Percentiles rank a stretch among this genome's conserved stretches.
Evolutionary conservation across 2,113 vertebrate species (phyloP).

Genomic region (Platycercus adscitus): DNA sequence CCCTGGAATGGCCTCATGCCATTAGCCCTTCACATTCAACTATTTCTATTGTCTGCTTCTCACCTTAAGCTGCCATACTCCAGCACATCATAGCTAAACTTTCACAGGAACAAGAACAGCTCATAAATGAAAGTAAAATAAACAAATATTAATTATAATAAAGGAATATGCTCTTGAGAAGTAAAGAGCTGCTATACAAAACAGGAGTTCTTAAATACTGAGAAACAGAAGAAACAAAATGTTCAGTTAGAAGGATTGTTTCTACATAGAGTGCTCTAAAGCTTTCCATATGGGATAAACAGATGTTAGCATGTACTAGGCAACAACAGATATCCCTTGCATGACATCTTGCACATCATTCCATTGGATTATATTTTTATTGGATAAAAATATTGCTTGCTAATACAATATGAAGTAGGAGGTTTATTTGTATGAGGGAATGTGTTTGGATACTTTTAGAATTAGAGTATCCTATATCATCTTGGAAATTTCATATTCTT

Average conservation of each 20-base stretch:
- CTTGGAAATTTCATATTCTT: background rate
- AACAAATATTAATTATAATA: background rate
- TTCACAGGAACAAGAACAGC: background rate
- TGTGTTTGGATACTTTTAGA: background rate
- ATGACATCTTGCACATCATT: background rate
- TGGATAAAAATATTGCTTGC: background rate
- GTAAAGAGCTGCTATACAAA: background rate
- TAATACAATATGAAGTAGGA: background rate
- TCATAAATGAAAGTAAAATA: background rate
- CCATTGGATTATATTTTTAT: constrained; percentile 12
- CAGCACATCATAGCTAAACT: background rate
- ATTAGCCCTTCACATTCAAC: accelerated
- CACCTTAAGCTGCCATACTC: background rate
- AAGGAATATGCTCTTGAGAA: background rate
- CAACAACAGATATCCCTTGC: constrained; percentile 20
- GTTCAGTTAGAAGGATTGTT: background rate
- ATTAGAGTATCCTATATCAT: background rate
- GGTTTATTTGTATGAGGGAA: accelerated
- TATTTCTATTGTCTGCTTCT: background rate
- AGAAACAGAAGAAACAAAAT: constrained; percentile 42
- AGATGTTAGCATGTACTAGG: constrained; percentile 6
- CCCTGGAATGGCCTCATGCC: accelerated
- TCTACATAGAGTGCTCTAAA: constrained; percentile 16
- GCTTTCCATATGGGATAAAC: constrained; percentile 32
- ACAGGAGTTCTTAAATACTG: constrained; percentile 19